Evolutionary conservation across 2,888 invertebrate species (phyloP), one percentile per base, ranked within the genome.

Genomic region (Selenia dentaria): DNA sequence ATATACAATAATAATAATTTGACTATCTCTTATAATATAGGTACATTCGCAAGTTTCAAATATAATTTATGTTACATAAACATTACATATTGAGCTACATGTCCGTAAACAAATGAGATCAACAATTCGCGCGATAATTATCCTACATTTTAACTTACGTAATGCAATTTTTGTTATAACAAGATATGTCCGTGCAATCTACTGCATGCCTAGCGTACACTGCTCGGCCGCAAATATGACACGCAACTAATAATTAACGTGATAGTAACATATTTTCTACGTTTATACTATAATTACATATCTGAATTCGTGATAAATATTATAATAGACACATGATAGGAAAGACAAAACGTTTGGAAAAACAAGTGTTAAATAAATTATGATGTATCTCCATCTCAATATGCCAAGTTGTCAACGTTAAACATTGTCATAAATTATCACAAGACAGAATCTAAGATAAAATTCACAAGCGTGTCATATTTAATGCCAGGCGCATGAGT

Each of bases 51-150:
- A 81, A 73, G 58, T 73, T 62, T 76, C 67, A 78, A 74, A 79
- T 81, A 79, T 79, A 79, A 63, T 83, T 76, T 78, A 75, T 75
- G 63, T 72, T 81, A 85, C 79, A 83, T 72, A 40, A 72, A 74
- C 70, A 72, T 75, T 83, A 83, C 73, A 83, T 73, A 85, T 87
- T 87, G 87, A 87, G 87, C 88, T 88, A 85, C 73, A 80, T 78
- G 74, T 83, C 67, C 79, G 78, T 85, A 82, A 83, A 85, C 82
- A 83, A 84, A 84, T 88, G 89, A 89, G 88, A 88, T 88, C 88
- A 89, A 85, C 83, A 79, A 82, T 79, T 81, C 84, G 78, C 86
- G 78, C 79, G 66, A 64, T 67, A 62, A 65, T 67, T 58, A 65
- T 64, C 64, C 67, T 62, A 70, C 62, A 59, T 35, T 45, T 47